Percentiles rank a stretch among this genome's conserved stretches.
phyloP scores from a whole-genome alignment of 2,888 invertebrate genomes.

The Nymphalis c-album region DNA sequence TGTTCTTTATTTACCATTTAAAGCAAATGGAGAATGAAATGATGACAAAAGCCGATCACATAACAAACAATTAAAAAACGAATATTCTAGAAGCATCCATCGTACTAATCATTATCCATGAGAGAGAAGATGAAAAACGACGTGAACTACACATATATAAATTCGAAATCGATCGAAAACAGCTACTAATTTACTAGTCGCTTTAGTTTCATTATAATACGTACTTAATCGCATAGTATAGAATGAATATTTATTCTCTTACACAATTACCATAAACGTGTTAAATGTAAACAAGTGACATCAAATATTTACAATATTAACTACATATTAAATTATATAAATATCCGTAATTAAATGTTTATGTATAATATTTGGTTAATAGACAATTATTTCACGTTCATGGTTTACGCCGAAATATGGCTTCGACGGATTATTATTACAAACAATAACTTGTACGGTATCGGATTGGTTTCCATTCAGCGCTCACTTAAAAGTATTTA shows the following conservation, averaged over 20 bases:
- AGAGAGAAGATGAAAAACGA: slow-evolving; percentile 21
- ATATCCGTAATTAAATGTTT: slow-evolving; percentile 38
- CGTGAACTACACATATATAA: slow-evolving; percentile 30
- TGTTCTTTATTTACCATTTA: not conserved
- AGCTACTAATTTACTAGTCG: slow-evolving; percentile 21
- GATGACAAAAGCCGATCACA: not conserved
- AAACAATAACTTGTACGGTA: slow-evolving; percentile 28
- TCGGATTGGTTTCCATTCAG: slow-evolving; percentile 23
- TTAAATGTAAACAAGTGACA: slow-evolving; percentile 33
- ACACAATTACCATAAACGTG: slow-evolving; percentile 13
- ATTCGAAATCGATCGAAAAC: slow-evolving; percentile 36
- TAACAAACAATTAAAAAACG: slow-evolving; percentile 1
- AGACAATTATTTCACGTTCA: slow-evolving; percentile 65
- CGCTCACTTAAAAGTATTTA: slow-evolving; percentile 5
- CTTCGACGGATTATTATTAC: slow-evolving; percentile 48
- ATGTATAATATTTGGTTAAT: slow-evolving; percentile 72
- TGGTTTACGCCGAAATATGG: slow-evolving; percentile 47
- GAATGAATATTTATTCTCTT: slow-evolving; percentile 9
- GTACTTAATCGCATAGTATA: slow-evolving; percentile 8
- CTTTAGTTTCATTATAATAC: slow-evolving; percentile 7
- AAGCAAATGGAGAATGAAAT: not conserved
- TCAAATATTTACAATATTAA: slow-evolving; percentile 38
- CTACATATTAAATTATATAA: slow-evolving; percentile 33
- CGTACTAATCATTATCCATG: slow-evolving; percentile 10
- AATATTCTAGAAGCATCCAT: slow-evolving; percentile 8